Conservation (phyloP, 2,797 vertebrate genomes). For the Sternotherus odoratus region DNA sequence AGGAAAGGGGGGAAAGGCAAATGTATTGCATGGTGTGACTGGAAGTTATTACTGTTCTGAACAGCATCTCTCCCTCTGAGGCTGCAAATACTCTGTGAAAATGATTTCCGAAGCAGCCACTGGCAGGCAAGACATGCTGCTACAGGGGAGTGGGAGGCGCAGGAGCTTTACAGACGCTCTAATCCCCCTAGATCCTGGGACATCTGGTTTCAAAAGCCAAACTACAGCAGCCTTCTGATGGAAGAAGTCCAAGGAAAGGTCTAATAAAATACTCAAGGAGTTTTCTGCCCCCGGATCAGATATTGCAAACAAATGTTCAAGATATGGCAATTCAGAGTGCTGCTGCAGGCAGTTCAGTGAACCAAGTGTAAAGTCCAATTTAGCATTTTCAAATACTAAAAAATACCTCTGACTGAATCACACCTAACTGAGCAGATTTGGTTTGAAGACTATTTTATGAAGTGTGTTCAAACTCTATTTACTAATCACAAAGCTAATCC, state of each 20-base stretch:
- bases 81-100: background rate
- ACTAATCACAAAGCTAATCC: background rate
- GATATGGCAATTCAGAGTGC: background rate
- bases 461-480: background rate
- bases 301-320: background rate
- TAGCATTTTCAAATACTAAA: background rate
- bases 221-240: background rate
- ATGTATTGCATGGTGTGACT: background rate
- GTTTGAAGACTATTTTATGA: background rate
- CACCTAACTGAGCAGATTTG: background rate
- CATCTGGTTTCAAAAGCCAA: background rate
- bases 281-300: background rate
- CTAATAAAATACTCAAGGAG: background rate
- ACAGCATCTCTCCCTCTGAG: background rate
- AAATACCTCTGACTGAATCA: background rate
- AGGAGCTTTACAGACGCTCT: background rate
- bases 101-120: background rate
- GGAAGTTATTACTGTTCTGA: background rate
- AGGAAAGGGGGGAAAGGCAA: background rate
- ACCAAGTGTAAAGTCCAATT: background rate
- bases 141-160: background rate
- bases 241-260: background rate
- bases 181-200: background rate
- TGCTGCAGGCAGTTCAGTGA: background rate
- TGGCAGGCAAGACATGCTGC: background rate